Evolutionary conservation across 1,140 invertebrate genomes (phyloP).

Genomic region (Drosophila sechellia): DNA sequence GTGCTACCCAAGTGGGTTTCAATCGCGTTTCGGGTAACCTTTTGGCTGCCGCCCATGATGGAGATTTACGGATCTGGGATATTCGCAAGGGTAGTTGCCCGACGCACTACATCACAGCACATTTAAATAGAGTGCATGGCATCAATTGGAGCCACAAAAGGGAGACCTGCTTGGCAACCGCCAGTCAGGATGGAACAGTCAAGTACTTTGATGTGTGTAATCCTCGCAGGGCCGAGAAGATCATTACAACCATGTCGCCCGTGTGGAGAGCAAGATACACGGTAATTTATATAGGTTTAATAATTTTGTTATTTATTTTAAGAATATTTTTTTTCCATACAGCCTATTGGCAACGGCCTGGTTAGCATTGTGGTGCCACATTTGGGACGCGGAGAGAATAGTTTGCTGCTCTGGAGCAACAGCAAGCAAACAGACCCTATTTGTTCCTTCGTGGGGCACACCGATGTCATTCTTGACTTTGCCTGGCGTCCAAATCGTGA

Average conservation of each 20-base stretch:
- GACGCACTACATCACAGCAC: slow-evolving; percentile 96
- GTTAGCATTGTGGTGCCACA: slow-evolving; percentile 95
- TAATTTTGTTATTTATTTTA: not conserved
- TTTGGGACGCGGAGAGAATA: slow-evolving; percentile 91
- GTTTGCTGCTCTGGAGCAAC: slow-evolving; percentile 92
- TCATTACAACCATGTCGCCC: slow-evolving; percentile 93
- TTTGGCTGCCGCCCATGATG: slow-evolving; percentile 97
- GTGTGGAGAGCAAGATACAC: slow-evolving; percentile 97
- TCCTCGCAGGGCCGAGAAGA: slow-evolving; percentile 91
- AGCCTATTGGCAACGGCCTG: slow-evolving; percentile 96
- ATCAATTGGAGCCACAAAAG: slow-evolving; percentile 96
- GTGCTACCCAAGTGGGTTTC: slow-evolving; percentile 97
- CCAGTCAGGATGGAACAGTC: slow-evolving; percentile 96
- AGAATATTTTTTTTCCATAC: slow-evolving; percentile 14
- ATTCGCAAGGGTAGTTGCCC: slow-evolving; percentile 94
- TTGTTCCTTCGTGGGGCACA: slow-evolving; percentile 95
- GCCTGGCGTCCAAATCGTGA: slow-evolving; percentile 91
- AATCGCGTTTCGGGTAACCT: slow-evolving; percentile 93
- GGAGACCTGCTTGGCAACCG: slow-evolving; percentile 95
- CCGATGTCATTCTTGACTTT: slow-evolving; percentile 97
- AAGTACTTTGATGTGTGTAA: slow-evolving; percentile 97
- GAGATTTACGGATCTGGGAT: slow-evolving; percentile 98
- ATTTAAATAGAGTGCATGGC: slow-evolving; percentile 96
- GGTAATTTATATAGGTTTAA: slow-evolving; percentile 84
- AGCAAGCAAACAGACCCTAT: slow-evolving; percentile 89